These are phyloP conservation scores for Aspiorhynchus laticeps DNA, from an alignment of 2,113 vertebrate genomes.

Conservation along the genomic window DNA sequence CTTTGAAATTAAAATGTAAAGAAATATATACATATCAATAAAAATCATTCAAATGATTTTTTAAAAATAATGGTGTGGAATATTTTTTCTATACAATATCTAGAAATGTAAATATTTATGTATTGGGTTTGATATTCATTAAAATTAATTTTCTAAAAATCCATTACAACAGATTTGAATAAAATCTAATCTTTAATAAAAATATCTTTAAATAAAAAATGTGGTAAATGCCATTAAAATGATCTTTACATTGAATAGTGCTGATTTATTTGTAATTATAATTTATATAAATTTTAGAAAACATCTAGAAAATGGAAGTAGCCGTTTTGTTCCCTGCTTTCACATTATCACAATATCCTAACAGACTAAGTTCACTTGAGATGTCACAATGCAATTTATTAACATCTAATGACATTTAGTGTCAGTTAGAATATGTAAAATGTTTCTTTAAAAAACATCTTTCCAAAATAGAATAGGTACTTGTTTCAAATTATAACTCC, in stretches of 20 bases:
- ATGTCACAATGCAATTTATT: background rate
- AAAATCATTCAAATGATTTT: too few relatives aligned
- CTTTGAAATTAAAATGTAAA: too few relatives aligned
- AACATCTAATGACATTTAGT: background rate
- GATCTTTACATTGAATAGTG: background rate
- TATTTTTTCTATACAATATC: too few relatives aligned
- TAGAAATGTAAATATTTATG: background rate
- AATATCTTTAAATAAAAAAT: too few relatives aligned
- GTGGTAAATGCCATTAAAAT: too few relatives aligned
- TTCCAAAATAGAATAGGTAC: background rate
- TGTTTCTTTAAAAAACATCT: background rate
- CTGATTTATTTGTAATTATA: too few relatives aligned
- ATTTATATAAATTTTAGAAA: background rate
- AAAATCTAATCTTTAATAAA: too few relatives aligned
- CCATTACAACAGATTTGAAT: background rate
- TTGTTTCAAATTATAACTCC: background rate
- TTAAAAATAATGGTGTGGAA: too few relatives aligned
- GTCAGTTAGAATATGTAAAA: background rate
- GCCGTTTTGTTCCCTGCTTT: background rate
- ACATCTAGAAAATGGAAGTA: background rate
- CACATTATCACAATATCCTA: too few relatives aligned
- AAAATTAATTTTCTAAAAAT: background rate
- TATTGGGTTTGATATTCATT: background rate
- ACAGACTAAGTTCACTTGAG: too few relatives aligned
- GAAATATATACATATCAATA: too few relatives aligned